These are phyloP conservation scores for Tolypeutes matacus DNA, from an alignment of 2,797 vertebrate species.

Conservation along the genomic window DNA sequence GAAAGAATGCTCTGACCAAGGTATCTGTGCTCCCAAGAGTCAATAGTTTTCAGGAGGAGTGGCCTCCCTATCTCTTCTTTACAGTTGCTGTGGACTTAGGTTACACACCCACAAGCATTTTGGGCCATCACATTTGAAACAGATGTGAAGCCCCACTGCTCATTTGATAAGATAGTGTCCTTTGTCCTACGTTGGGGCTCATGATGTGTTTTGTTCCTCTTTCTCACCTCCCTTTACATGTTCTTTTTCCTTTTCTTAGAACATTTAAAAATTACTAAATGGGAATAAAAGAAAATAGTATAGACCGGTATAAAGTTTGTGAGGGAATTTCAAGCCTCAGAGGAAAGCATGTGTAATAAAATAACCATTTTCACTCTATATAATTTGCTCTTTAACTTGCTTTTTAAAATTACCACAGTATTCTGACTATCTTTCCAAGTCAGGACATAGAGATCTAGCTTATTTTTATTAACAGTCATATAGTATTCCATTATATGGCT, in stretches of 20 bases:
- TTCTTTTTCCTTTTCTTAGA: neutral
- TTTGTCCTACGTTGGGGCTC: neutral
- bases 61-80: conserved; percentile 67
- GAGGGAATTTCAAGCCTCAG: neutral
- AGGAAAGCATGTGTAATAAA: neutral
- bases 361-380: neutral
- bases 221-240: neutral
- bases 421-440: neutral
- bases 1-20: neutral
- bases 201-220: neutral
- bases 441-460: neutral
- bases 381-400: neutral
- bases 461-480: neutral
- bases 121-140: neutral
- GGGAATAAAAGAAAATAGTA: neutral
- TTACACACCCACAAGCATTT: conserved; percentile 63
- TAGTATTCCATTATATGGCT: neutral
- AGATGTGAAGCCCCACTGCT: neutral
- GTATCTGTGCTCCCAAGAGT: neutral
- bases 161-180: conserved; percentile 55
- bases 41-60: neutral
- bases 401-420: neutral
- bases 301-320: neutral
- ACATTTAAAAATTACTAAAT: neutral
- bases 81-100: neutral